These are phyloP conservation scores for Otocyon megalotis DNA, from an alignment of 2,113 vertebrate species.

Conservation along the genomic window DNA sequence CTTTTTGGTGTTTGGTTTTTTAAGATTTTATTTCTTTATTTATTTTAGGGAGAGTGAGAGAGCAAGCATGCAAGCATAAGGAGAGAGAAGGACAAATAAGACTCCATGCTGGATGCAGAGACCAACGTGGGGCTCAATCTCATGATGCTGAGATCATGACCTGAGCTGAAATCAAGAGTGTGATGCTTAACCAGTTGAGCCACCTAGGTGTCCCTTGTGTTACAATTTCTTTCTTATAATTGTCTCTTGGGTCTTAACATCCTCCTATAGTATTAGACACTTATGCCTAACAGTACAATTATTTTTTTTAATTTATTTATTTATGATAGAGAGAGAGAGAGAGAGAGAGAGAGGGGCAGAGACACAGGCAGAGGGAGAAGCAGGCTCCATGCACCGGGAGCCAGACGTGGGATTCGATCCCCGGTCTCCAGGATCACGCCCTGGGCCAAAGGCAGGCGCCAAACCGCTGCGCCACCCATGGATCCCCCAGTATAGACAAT, in stretches of 20 bases:
- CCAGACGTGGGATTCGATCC: no score
- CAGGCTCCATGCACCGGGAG: no score
- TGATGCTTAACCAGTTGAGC: not conserved
- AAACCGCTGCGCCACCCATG: no score
- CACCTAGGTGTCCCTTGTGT: not conserved
- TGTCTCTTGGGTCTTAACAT: not conserved
- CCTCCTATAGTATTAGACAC: not conserved
- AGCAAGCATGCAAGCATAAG: not conserved
- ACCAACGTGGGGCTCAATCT: not conserved
- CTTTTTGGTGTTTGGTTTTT: not conserved
- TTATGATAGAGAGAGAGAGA: no score
- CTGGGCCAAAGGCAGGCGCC: no score
- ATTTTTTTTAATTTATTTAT: no score
- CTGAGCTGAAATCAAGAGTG: not conserved
- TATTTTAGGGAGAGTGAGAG: not conserved
- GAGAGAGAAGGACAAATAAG: not conserved
- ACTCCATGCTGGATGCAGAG: not conserved
- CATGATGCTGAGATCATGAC: not conserved
- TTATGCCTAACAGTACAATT: not conserved
- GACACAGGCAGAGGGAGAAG: no score
- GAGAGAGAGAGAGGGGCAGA: no score
- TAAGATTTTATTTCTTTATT: not conserved
- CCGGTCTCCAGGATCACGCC: no score
- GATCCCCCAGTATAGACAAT: not conserved
- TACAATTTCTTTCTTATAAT: not conserved